Conservation (phyloP, 2,113 vertebrate species). For the Brienomyrus brachyistius region DNA sequence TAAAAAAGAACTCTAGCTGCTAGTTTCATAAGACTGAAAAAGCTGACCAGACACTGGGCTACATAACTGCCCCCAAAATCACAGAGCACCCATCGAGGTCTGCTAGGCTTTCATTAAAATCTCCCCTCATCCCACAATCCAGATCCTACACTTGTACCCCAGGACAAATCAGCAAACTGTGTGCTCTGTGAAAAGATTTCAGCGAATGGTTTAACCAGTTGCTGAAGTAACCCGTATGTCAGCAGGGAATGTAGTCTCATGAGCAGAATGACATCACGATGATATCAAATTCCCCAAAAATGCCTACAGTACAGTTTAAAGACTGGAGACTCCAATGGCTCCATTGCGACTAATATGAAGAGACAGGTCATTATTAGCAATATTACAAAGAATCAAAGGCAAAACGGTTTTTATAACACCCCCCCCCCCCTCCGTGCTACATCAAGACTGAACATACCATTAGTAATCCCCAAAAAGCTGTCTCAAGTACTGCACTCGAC, state of each 20-base stretch:
- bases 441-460: constrained; percentile 12
- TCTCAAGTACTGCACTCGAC: neutral
- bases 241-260: neutral
- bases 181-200: neutral
- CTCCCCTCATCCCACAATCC: neutral
- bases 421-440: neutral
- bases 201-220: neutral
- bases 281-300: neutral
- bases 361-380: constrained; percentile 20
- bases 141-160: neutral
- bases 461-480: constrained; percentile 9
- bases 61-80: neutral
- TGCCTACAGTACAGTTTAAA: neutral
- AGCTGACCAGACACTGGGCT: neutral
- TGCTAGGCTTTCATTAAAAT: neutral
- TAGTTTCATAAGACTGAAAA: neutral
- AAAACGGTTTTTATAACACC: constrained; percentile 21
- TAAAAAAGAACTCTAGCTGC: neutral
- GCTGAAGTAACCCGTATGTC: neutral
- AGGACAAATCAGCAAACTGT: neutral
- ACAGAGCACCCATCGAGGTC: neutral
- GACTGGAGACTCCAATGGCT: neutral
- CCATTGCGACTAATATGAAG: constrained; percentile 12
- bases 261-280: neutral
- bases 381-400: constrained; percentile 15